Base-by-base conservation (phyloP, 2,113 vertebrate genomes). In the Peucedramus taeniatus region DNA sequence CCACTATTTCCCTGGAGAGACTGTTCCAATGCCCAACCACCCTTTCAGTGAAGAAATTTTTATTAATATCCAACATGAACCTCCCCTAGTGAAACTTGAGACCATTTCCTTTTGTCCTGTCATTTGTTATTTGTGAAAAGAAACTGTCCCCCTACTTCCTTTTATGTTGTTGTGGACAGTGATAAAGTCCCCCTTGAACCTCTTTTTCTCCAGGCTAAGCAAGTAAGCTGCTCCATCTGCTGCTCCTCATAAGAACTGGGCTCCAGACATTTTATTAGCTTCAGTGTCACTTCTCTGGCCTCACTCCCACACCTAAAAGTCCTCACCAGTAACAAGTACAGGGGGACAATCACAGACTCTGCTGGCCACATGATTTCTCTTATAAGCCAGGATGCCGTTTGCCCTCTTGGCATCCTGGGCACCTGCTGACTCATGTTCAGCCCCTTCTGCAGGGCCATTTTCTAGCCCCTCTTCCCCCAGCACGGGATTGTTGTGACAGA, bases 11-110 rank as follows among this genome's bases (percentile, higher is more conserved):
- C 24, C 69, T 35, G 16, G 9, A 21, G 24, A 75, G 6, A 13
- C 11, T 26, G 6, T n/a, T 75, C 20, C 20, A 26, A 47, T 22
- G 8, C 16, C 7, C 0, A 0, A 19, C 9, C 20, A 53, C 4
- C 1, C 5, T 13, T 54, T 27, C 30, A 40, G 39, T 18, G 20
- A 75, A 9, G 11, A 61, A 31, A 2, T n/a, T 42, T 68, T 68
- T 30, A 6, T 20, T 68, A 35, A 35, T 60, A 68, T 60, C 39
- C 24, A 26, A 7, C 1, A 1, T 40, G 4, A 82, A 45, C 30
- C 2, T 75, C 20, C 5, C 11, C 11, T 68, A 8, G 14, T 18
- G 20, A 7, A 54, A 18, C 16, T 21, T 53, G 33, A 66, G 13
- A 51, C 10, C 4, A 14, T 47, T 53, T 75, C 11, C 16, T 68